These are phyloP conservation scores for Epizoanthus fatuus DNA, from an alignment of 92 coral and sea anemone species.

Conservation along the genomic window DNA sequence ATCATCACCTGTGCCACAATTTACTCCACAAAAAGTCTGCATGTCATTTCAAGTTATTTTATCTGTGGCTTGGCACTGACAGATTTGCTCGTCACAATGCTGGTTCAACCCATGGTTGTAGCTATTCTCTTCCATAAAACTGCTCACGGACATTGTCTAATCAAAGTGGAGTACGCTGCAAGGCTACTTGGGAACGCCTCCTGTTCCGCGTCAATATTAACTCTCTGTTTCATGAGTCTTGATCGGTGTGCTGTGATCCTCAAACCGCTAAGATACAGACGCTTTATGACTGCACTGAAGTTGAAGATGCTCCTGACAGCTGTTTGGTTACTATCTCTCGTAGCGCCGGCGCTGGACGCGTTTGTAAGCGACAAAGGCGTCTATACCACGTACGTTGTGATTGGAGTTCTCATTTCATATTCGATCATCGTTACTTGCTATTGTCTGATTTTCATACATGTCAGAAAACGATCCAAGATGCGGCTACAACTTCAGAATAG, in stretches of 20 bases:
- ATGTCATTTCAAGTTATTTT: constrained; percentile 72
- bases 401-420: constrained; percentile 48
- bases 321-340: constrained; percentile 52
- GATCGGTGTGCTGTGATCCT: constrained; percentile 77
- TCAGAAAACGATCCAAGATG: constrained; percentile 50
- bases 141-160: constrained; percentile 63
- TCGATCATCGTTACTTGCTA: constrained; percentile 58
- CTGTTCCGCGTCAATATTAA: constrained; percentile 72
- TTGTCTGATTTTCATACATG: constrained; percentile 61
- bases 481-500: constrained; percentile 53
- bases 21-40: constrained; percentile 60
- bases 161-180: constrained; percentile 74
- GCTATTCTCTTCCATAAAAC: constrained; percentile 62
- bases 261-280: constrained; percentile 68
- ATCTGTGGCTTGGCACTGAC: constrained; percentile 71
- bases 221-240: constrained; percentile 72
- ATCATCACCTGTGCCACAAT: constrained; percentile 67
- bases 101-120: constrained; percentile 63
- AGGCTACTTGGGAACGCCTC: constrained; percentile 73
- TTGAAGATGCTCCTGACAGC: constrained; percentile 42
- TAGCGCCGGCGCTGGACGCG: constrained; percentile 73
- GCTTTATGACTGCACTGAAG: constrained; percentile 37
- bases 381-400: constrained; percentile 49
- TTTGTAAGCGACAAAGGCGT: constrained; percentile 64
- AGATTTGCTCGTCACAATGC: constrained; percentile 64